Evolutionary conservation across 2,797 vertebrate species (phyloP), one percentile per base, ranked within the genome.

Genomic region (Cephalopachus bancanus): DNA sequence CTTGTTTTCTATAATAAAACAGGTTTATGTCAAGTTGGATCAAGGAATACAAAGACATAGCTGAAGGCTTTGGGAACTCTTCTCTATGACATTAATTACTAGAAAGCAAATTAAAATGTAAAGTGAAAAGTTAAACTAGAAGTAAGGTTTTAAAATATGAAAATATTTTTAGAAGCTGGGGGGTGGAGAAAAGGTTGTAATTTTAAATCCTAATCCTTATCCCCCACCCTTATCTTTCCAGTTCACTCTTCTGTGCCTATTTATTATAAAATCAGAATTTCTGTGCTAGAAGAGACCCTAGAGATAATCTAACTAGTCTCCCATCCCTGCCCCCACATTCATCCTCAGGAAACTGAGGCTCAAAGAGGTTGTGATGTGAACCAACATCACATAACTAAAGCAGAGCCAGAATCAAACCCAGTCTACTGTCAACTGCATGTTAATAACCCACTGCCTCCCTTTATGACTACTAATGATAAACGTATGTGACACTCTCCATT

Each of bases 1-100:
- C 76, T 94, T 97, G 80, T 92, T 97, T 97, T 97, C 80, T 97
- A 55, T 97, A 97, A 83, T 85, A 96, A 94, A 83, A 78, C 16
- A 87, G 60, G 72, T 83, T 95, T 75, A 7, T 85, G 12, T 75
- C 49, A 71, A 37, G 30, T 83, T 93, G 28, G 20, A 87, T 94
- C 84, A 89, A 93, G 62, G 49, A 90, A 87, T 95, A 90, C 5
- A 83, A 80, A 86, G 16, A 93, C 81, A 57, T 71, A 86, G 24
- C 67, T 92, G 76, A 95, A 92, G 17, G 53, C 53, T 67, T 90
- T 59, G 44, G n/a, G n/a, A 94, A 80, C 33, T 89, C 72, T 91
- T 62, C 20, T 76, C 24, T 93, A 30, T 97, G 91, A 91, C 49
- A 94, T 88, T 95, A 87, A 80, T 53, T 94, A 80, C 14, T 95